Evolutionary conservation across 2,888 invertebrate species (phyloP).

Genomic region (Elegia similella): DNA sequence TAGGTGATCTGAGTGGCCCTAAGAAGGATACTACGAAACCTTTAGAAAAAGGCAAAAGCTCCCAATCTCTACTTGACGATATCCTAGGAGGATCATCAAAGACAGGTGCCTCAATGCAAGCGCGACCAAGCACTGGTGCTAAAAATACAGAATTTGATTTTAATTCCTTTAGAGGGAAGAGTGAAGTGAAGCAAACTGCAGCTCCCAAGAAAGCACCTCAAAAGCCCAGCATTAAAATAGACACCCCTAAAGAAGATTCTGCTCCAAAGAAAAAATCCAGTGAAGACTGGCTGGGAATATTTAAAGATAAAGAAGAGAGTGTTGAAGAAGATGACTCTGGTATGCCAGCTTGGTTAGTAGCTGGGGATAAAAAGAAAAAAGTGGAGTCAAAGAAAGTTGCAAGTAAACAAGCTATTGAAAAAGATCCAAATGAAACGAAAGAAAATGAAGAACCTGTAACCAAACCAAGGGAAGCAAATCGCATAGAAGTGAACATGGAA

Average conservation of each 20-base stretch:
- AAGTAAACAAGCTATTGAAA: slow-evolving; percentile 27
- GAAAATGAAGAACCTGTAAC: slow-evolving; percentile 30
- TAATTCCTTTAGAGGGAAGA: slow-evolving; percentile 57
- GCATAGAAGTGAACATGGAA: slow-evolving; percentile 28
- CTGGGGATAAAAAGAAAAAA: slow-evolving; percentile 55
- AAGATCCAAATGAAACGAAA: slow-evolving; percentile 27
- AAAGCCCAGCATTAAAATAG: slow-evolving; percentile 35
- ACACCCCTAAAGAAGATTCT: slow-evolving; percentile 42
- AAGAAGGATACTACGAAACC: slow-evolving; percentile 49
- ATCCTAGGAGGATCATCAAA: slow-evolving; percentile 74
- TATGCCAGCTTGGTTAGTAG: slow-evolving; percentile 70
- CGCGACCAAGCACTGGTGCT: slow-evolving; percentile 41
- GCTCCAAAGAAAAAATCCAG: slow-evolving; percentile 48
- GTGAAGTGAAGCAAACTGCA: slow-evolving; percentile 43
- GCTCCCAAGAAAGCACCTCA: slow-evolving; percentile 40
- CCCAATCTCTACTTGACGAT: slow-evolving; percentile 76
- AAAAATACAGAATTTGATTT: slow-evolving; percentile 65
- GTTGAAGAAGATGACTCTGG: slow-evolving; percentile 44
- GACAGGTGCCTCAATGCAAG: slow-evolving; percentile 42
- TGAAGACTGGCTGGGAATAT: slow-evolving; percentile 74
- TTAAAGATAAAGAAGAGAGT: slow-evolving; percentile 55
- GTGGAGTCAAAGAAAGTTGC: slow-evolving; percentile 34
- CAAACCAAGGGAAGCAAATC: slow-evolving; percentile 18
- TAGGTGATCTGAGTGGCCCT: slow-evolving; percentile 46
- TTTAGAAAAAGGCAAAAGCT: slow-evolving; percentile 62